phyloP scores from a whole-genome alignment of 1,140 invertebrate genomes.

The Euwallacea fornicatus region DNA sequence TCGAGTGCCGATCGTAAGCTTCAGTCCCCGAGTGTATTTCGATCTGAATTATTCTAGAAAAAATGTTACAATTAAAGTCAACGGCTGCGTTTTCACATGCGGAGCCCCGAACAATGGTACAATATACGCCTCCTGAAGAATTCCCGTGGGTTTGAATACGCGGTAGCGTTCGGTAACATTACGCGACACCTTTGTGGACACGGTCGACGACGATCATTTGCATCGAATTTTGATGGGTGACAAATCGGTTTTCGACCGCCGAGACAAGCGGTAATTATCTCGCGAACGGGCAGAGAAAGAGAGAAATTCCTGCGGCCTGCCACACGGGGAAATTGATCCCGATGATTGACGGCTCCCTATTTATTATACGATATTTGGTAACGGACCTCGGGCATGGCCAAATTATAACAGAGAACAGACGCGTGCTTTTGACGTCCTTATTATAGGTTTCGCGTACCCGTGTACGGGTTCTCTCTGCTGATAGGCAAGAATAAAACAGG shows the following conservation, averaged over 20 bases:
- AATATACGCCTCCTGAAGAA: slow-evolving; percentile 31
- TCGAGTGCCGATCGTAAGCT: no score
- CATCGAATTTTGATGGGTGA: slow-evolving; percentile 20
- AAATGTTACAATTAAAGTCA: slow-evolving; percentile 25
- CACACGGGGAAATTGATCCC: neutral
- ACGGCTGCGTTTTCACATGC: slow-evolving; percentile 23
- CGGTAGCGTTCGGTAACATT: slow-evolving; percentile 27
- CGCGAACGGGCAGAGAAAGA: no score
- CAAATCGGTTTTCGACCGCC: neutral
- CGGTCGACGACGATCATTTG: slow-evolving; percentile 27
- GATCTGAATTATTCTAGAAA: neutral
- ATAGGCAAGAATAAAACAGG: no score
- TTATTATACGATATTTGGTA: neutral
- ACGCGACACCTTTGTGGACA: slow-evolving; percentile 33
- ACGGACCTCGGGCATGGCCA: neutral
- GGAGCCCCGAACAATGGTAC: slow-evolving; percentile 22
- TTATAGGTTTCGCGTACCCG: neutral
- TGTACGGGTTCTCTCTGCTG: no score
- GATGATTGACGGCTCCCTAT: neutral
- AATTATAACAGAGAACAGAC: neutral
- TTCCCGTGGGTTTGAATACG: slow-evolving; percentile 29
- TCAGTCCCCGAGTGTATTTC: no score
- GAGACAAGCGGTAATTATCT: neutral
- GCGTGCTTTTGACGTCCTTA: slow-evolving; percentile 1
- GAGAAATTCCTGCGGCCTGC: neutral